A percentile compares a stretch with the other conserved stretches of the same genome.
phyloP scores from a whole-genome alignment of 1,140 invertebrate genomes.

The Helicorthomorpha holstii region DNA sequence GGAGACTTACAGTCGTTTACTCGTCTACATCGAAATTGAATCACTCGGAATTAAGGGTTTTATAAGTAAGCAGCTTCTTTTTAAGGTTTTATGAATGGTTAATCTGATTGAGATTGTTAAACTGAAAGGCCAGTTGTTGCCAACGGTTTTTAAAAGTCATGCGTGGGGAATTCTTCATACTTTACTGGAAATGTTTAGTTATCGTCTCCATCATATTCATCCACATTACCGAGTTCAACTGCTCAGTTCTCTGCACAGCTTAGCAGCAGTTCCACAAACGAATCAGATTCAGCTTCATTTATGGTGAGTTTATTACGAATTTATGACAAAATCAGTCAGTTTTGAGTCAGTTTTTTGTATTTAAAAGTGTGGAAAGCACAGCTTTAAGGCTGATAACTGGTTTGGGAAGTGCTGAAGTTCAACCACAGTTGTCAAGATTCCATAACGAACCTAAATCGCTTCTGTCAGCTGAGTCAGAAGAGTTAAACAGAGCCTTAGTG shows the following conservation, averaged over 20 bases:
- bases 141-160: conserved; percentile 50
- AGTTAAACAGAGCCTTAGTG: conserved; percentile 77
- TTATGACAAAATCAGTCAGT: conserved; percentile 13
- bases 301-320: conserved; percentile 40
- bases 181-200: conserved; percentile 89
- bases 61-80: conserved; percentile 63
- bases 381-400: conserved; percentile 78
- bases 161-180: conserved; percentile 90
- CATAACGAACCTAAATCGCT: conserved; percentile 72
- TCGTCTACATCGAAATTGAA: conserved; percentile 94
- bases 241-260: conserved; percentile 65
- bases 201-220: conserved; percentile 87
- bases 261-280: conserved; percentile 74
- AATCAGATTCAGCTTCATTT: conserved; percentile 89
- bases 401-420: conserved; percentile 76
- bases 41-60: conserved; percentile 92
- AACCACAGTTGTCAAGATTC: conserved; percentile 69
- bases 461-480: conserved; percentile 83
- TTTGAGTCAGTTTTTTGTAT: conserved; percentile 4
- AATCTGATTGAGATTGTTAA: too few relatives aligned
- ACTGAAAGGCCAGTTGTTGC: conserved; percentile 53
- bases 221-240: conserved; percentile 85
- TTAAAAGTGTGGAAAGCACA: conserved; percentile 74
- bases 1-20: conserved; percentile 79
- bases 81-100: too few relatives aligned